These are phyloP conservation scores for Bujurquina vittata DNA, from an alignment of 2,113 vertebrate species.

Conservation along the genomic window DNA sequence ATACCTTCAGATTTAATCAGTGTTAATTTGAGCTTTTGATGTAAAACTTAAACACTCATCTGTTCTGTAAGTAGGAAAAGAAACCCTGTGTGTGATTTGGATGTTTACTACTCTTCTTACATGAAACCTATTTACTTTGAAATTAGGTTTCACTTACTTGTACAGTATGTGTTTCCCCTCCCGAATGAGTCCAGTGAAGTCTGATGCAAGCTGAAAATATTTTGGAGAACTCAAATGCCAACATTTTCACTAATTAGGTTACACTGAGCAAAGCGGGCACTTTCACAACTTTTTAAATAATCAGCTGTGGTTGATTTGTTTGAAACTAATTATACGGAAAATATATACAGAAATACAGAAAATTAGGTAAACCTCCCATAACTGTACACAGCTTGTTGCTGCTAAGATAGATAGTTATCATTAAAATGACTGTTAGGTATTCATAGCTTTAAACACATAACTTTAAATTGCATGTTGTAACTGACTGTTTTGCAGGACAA, in stretches of 20 bases:
- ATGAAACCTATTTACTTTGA: background rate
- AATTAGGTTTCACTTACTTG: background rate
- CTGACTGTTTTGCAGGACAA: slow-evolving; percentile 76
- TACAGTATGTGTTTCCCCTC: background rate
- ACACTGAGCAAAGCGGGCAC: too few species aligned
- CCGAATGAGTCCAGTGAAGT: background rate
- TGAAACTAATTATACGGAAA: too few species aligned
- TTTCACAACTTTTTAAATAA: too few species aligned
- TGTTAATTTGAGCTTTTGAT: background rate
- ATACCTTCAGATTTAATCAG: background rate
- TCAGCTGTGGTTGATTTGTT: too few species aligned
- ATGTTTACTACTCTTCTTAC: background rate
- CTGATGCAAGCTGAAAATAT: too few species aligned
- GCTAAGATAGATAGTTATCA: background rate
- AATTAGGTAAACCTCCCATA: background rate
- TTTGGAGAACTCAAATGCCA: too few species aligned
- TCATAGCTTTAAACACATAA: background rate
- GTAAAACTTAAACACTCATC: background rate
- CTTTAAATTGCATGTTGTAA: background rate
- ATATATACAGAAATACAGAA: too few species aligned
- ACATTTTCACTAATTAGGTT: too few species aligned
- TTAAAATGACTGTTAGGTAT: background rate
- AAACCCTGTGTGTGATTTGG: background rate
- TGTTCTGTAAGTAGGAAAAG: background rate
- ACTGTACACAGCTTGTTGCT: background rate